Evolutionary conservation across 1,140 invertebrate species (phyloP), one percentile per base, ranked within the genome.

Genomic region (Caerostris extrusa): DNA sequence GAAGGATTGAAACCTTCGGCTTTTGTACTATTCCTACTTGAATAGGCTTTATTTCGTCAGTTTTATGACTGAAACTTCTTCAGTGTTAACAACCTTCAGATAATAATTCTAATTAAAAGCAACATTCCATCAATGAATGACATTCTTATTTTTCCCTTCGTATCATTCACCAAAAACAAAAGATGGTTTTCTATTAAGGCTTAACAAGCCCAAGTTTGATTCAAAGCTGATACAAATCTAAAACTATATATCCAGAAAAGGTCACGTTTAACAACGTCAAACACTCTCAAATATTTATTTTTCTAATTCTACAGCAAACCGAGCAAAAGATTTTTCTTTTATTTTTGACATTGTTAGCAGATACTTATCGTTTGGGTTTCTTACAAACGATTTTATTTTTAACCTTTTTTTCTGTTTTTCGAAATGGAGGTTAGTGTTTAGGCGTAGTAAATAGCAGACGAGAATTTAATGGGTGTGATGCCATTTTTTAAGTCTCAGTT

Each of bases 381-480:
- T 12, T 50, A 53, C 50, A 12, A 50, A 77, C n/a, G 67, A 77
- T 50, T 53, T 77, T 77, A 77, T 77, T 77, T 77, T 77, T 77
- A 77, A 50, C 34, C 34, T 71, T 77, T 53, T n/a, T 34, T 10
- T 10, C 10, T 53, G 34, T 14, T 14, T 3, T 77, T 3, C 2
- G 8, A 50, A 77, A 77, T 77, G 53, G 71, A 77, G 71, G 71
- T 53, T 77, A 77, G 71, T 77, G 71, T 12, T 53, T 3, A 77
- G 71, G 71, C 69, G 69, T 64, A 4, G 61, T 12, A 50, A 77
- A 77, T 34, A 12, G 69, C 69, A 34, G 8, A 71, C 69, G 34
- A 77, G n/a, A 34, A 50, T 77, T 77, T 10, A 77, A 77, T 53
- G 71, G 71, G 71, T 50, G 50, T 77, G 71, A 77, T 77, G 71